These are phyloP conservation scores for Eptesicus fuscus DNA, from an alignment of 2,113 vertebrate genomes.

Conservation along the genomic window DNA sequence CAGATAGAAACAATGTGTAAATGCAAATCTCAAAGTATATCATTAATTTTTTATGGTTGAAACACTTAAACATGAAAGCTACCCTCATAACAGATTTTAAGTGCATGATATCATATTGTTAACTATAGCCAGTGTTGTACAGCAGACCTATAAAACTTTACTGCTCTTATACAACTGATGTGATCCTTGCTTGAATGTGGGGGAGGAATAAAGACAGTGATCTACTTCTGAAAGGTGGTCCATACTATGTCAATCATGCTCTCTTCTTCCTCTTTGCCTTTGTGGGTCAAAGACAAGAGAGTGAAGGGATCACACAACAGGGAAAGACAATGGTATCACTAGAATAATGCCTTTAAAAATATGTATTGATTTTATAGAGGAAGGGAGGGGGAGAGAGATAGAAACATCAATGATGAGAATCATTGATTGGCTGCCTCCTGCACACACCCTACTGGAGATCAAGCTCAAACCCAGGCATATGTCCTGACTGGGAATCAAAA, in stretches of 20 bases:
- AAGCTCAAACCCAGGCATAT: no score
- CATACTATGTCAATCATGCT: no score
- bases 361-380: no score
- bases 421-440: no score
- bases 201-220: not conserved
- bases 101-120: no score
- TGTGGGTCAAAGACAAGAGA: not conserved
- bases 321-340: not conserved
- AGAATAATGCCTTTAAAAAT: not conserved
- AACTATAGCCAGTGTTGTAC: rapidly evolving
- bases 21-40: not conserved
- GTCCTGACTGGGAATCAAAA: no score
- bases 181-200: not conserved
- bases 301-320: not conserved
- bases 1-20: not conserved
- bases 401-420: no score
- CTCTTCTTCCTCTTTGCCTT: not conserved
- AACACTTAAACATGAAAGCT: not conserved
- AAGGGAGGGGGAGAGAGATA: no score
- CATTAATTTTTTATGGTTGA: not conserved
- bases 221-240: rapidly evolving
- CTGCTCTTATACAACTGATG: not conserved
- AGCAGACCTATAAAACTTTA: not conserved
- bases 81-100: not conserved
- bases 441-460: no score